Evolutionary conservation across 2,888 invertebrate species (phyloP), one percentile per base, ranked within the genome.

Genomic region (Sicus ferrugineus): DNA sequence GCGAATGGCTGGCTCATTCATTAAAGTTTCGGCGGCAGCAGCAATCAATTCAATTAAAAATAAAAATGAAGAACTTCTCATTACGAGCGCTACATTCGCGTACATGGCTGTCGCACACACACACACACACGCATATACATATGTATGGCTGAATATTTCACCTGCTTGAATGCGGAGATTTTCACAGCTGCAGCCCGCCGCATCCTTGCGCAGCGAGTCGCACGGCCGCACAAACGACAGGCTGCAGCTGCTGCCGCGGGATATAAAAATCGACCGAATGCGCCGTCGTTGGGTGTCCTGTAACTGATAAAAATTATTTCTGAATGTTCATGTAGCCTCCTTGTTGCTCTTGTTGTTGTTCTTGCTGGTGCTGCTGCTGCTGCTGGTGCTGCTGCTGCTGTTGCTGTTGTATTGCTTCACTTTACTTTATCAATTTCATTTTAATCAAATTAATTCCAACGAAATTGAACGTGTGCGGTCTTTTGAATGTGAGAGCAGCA

Each of bases 381-480:
- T 38, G 11, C 38, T 6, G 6, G 11, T 61, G 21, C 19, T 61
- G 30, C 21, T 42, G 19, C 23, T 38, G 42, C 42, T 61, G 30
- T 42, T 7, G 30, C 9, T n/a, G 52, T 34, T 2, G 34, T 7
- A 34, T 30, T 16, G 34, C 19, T 6, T 42, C 38, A 21, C 21
- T 67, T 67, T 67, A 67, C 72, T 72, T 70, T 70, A 72, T 72
- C 72, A 72, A 71, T 72, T 74, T 72, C 72, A 30, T 75, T 74
- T 75, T 73, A 75, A 76, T 75, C 71, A 76, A 75, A 74, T 76
- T 74, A 76, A 75, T 74, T 75, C 74, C 72, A 71, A 69, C 69
- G 72, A 70, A 75, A 75, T 73, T 70, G 73, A 73, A 75, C 73
- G 72, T 64, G 70, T 69, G 69, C 56, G 68, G 71, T 58, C 58